Base-by-base conservation (phyloP, 2,113 vertebrate genomes). In the Engystomops pustulosus region DNA sequence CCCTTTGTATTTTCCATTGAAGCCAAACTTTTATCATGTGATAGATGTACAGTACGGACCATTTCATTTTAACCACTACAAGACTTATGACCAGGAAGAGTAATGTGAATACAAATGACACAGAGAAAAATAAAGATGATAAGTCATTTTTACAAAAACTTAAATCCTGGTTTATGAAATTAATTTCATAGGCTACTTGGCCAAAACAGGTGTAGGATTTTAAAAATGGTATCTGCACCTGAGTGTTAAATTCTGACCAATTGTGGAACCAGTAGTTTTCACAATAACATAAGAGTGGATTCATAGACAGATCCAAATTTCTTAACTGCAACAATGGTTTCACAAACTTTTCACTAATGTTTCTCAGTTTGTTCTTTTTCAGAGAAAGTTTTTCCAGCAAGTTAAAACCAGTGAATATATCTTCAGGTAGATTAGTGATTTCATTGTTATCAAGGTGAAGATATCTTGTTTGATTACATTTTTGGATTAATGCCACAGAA, bases 201-300 rank as follows among this genome's bases (percentile, higher is more conserved):
- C 72, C 68, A 74, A 76, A 79, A 55, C 88, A 88, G 17, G 7
- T 58, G 41, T 86, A 87, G 12, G 85, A 80, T n/a, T 62, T n/a
- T 65, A 88, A 27, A 23, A 75, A 76, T 23, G 85, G 72, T 6
- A 87, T 53, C 44, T 88, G 88, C 25, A 86, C 72, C 7, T 38
- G 32, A 23, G 84, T 71, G 34, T 82, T 83, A 3, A 47, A 69
- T 20, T 53, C 30, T 62, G 86, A 88, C 88, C 86, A 88, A n/a
- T 88, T 87, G 51, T 86, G 85, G 70, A 88, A 87, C 88, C 86
- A 86, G 11, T 77, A 58, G 36, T 88, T 88, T 6, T 86, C 86
- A 68, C 88, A 88, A 10, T 69, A 86, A 60, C 88, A 88, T 30
- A 70, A 55, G 49, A 88, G 67, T 3, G 81, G 72, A 51, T 87